Evolutionary conservation across 1,140 invertebrate genomes (phyloP).

Genomic region (Drosophila grimshawi): DNA sequence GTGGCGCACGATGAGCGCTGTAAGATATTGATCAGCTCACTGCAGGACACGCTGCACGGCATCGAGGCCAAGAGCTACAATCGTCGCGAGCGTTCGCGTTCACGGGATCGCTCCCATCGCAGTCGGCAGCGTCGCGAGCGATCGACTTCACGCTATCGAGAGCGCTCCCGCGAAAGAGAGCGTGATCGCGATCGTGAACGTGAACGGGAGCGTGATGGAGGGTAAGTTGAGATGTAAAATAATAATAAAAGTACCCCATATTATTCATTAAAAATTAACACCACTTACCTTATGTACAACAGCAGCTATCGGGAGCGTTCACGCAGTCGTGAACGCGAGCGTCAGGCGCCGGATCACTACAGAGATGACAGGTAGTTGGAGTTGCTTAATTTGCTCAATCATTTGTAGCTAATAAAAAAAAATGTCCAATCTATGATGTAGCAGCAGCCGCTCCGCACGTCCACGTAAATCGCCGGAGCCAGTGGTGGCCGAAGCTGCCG

Average conservation of each 20-base stretch:
- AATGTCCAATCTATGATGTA: constrained; percentile 43
- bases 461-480: constrained; percentile 86
- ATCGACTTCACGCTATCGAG: constrained; percentile 91
- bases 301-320: constrained; percentile 86
- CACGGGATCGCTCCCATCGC: constrained; percentile 91
- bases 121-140: constrained; percentile 90
- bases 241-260: not conserved
- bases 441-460: constrained; percentile 86
- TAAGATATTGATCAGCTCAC: constrained; percentile 98
- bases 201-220: constrained; percentile 88
- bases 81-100: constrained; percentile 87
- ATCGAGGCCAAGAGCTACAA: constrained; percentile 82
- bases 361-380: constrained; percentile 89
- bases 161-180: constrained; percentile 87
- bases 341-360: constrained; percentile 87
- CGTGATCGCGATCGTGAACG: constrained; percentile 89
- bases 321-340: constrained; percentile 86
- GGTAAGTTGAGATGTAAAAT: constrained; percentile 48
- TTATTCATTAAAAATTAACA: not conserved
- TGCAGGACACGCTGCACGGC: constrained; percentile 97
- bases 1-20: constrained; percentile 98
- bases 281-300: not conserved
- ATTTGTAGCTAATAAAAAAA: constrained; percentile 2
- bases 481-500: constrained; percentile 85
- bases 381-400: not conserved